These are phyloP conservation scores for Cordylochernes scorpioides DNA, from an alignment of 2,888 invertebrate species.

Conservation along the genomic window DNA sequence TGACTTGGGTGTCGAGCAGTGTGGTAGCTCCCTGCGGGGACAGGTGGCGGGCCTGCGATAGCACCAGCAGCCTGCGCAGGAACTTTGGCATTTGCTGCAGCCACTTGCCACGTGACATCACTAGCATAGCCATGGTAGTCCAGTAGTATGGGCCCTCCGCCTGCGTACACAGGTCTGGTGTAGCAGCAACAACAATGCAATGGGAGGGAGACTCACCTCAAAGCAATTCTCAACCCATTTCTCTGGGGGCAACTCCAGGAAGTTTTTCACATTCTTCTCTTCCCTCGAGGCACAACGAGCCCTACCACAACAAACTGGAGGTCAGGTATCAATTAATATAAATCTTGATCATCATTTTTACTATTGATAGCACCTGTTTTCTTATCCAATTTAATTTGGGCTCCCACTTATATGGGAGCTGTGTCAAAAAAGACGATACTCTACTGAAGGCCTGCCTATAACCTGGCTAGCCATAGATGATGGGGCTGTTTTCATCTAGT, in stretches of 20 bases:
- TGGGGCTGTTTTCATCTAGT: no score
- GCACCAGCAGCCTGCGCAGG: slow-evolving; percentile 43
- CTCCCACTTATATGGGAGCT: no score
- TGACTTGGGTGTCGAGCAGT: slow-evolving; percentile 18
- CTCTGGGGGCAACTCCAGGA: slow-evolving; percentile 32
- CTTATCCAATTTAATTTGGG: no score
- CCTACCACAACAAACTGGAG: slow-evolving; percentile 15
- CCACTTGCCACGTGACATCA: slow-evolving; percentile 54
- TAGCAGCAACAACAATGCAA: background rate
- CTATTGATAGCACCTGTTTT: no score
- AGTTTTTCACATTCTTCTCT: slow-evolving; percentile 42
- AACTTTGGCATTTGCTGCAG: slow-evolving; percentile 37
- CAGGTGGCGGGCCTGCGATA: slow-evolving; percentile 44
- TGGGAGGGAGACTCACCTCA: slow-evolving; percentile 27
- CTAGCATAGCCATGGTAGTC: slow-evolving; percentile 45
- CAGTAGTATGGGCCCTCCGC: slow-evolving; percentile 78
- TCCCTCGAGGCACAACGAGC: slow-evolving; percentile 33
- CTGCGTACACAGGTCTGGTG: slow-evolving; percentile 13
- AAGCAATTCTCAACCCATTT: slow-evolving; percentile 45
- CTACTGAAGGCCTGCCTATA: no score
- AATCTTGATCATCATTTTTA: no score
- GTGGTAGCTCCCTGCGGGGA: slow-evolving; percentile 31
- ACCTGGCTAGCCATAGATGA: no score
- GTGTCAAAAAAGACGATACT: no score
- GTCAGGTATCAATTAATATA: background rate